phyloP scores from a whole-genome alignment of 2,113 vertebrate genomes.

The Platanista minor region DNA sequence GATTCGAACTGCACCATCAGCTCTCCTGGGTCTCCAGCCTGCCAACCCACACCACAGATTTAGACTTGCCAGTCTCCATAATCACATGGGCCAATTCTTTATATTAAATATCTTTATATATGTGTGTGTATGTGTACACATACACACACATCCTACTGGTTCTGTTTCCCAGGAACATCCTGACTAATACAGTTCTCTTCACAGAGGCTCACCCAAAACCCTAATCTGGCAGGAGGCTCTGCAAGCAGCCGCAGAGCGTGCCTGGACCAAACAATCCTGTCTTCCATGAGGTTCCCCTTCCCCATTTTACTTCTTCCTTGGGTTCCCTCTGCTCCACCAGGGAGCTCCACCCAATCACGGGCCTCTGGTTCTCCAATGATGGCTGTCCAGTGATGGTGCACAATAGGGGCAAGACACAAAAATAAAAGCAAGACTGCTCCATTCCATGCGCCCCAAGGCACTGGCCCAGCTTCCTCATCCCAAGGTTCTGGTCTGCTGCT shows the following conservation, averaged over 20 bases:
- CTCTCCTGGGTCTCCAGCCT: not conserved
- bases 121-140: not conserved
- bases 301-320: not conserved
- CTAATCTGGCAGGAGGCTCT: not conserved
- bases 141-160: not conserved
- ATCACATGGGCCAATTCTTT: not conserved
- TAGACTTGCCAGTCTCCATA: not conserved
- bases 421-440: not conserved
- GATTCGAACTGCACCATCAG: not conserved
- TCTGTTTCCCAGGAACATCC: not conserved
- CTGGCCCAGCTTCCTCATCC: not conserved
- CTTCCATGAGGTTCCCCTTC: not conserved
- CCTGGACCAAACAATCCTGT: not conserved
- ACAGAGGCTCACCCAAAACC: not conserved
- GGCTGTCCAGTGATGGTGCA: not conserved
- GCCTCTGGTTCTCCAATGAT: not conserved
- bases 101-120: not conserved
- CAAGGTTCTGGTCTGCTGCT: not conserved
- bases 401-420: not conserved
- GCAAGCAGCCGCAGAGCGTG: not conserved
- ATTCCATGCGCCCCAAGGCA: not conserved
- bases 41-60: not conserved
- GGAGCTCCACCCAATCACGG: accelerated
- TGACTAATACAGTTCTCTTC: not conserved
- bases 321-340: not conserved